These are phyloP conservation scores for Diceros bicornis DNA, from an alignment of 2,797 vertebrate genomes.

Conservation along the genomic window DNA sequence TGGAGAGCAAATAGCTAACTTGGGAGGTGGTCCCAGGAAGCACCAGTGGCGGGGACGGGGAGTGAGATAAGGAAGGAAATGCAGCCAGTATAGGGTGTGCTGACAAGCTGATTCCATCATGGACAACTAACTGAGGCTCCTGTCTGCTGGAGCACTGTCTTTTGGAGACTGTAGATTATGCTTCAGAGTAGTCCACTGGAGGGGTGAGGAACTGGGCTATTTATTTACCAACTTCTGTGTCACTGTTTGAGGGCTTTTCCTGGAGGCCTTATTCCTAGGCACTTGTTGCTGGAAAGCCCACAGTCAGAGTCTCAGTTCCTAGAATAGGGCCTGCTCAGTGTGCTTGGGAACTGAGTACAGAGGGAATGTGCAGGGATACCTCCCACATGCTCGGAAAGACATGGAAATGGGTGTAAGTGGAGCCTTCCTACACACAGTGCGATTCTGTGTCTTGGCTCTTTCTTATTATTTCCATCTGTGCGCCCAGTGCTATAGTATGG, in stretches of 20 bases:
- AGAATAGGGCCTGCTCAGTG: background rate
- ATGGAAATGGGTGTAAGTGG: background rate
- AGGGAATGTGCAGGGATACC: background rate
- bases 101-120: background rate
- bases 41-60: background rate
- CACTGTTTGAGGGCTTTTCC: background rate
- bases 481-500: background rate
- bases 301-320: background rate
- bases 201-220: background rate
- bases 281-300: background rate
- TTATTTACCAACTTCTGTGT: background rate
- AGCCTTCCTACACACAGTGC: accelerated
- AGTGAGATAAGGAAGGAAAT: background rate
- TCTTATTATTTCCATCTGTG: background rate
- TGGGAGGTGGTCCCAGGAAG: background rate
- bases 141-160: background rate
- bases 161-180: background rate
- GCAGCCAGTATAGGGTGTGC: accelerated
- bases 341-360: background rate
- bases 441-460: background rate
- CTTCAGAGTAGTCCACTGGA: background rate
- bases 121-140: background rate
- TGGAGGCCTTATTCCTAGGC: background rate
- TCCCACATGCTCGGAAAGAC: background rate
- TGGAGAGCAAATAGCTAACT: background rate